These are phyloP conservation scores for Megastigmus dorsalis DNA, from an alignment of 2,888 invertebrate species.

Conservation along the genomic window DNA sequence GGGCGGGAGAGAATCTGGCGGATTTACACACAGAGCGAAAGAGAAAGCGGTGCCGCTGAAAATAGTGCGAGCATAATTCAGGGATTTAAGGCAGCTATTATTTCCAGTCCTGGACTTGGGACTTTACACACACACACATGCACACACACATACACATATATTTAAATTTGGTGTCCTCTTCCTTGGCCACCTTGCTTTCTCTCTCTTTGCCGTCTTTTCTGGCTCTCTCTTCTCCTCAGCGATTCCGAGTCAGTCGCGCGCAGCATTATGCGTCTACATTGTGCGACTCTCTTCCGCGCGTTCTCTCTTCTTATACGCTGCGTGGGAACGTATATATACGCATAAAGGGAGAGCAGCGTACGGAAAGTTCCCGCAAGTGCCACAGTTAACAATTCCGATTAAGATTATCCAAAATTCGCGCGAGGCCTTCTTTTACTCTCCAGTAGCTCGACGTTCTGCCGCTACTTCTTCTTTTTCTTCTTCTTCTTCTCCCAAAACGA, in stretches of 20 bases:
- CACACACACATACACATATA: too few species aligned
- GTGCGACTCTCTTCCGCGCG: background rate
- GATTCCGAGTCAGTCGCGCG: constrained; percentile 25
- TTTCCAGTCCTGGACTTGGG: constrained; percentile 23
- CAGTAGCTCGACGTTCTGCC: too few species aligned
- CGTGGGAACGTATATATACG: too few species aligned
- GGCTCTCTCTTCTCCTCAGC: background rate
- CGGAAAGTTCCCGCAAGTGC: constrained; percentile 10
- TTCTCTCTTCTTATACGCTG: background rate
- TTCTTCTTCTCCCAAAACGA: constrained; percentile 25
- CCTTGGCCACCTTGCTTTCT: too few species aligned
- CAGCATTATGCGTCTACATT: background rate
- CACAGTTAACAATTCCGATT: constrained; percentile 62
- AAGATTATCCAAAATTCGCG: constrained; percentile 54
- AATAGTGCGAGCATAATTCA: constrained; percentile 46
- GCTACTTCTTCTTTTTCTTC: too few species aligned
- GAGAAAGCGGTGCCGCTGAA: background rate
- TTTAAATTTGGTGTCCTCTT: too few species aligned
- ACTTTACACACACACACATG: constrained; percentile 3
- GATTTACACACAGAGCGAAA: constrained; percentile 14
- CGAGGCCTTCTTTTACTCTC: too few species aligned
- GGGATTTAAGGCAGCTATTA: constrained; percentile 48
- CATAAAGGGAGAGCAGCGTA: too few species aligned
- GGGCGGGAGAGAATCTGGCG: background rate
- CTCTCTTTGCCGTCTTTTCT: background rate